These are phyloP conservation scores for Pitta sordida DNA, from an alignment of 2,113 vertebrate species.

Conservation along the genomic window DNA sequence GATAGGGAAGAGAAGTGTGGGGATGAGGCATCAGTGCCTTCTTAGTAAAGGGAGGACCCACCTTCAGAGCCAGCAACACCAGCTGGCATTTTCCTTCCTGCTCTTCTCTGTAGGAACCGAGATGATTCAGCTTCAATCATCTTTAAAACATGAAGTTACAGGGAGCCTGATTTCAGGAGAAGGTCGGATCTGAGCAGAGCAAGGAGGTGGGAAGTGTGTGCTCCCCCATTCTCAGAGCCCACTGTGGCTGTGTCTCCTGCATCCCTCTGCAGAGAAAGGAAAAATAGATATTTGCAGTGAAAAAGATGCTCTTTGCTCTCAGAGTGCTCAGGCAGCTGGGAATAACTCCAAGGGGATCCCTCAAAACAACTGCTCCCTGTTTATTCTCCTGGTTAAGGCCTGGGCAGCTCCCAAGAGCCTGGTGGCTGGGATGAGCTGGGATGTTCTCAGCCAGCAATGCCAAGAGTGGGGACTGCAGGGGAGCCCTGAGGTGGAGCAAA, in stretches of 20 bases:
- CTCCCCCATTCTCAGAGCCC: background rate
- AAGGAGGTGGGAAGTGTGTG: background rate
- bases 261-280: background rate
- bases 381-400: background rate
- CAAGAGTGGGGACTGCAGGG: background rate
- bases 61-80: background rate
- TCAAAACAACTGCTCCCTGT: background rate
- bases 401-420: background rate
- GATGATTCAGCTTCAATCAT: background rate
- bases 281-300: background rate
- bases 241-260: background rate
- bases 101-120: background rate
- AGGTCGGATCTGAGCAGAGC: rapidly evolving
- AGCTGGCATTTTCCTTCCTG: background rate
- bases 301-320: rapidly evolving
- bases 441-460: background rate
- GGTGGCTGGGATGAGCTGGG: background rate
- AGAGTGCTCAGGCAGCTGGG: rapidly evolving
- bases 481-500: background rate
- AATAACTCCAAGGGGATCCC: background rate
- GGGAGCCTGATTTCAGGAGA: background rate
- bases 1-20: background rate
- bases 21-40: background rate
- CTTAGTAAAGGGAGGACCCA: background rate
- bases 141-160: background rate